Percentiles rank a stretch among this genome's conserved stretches.
These are phyloP conservation scores for Drosophila anomalipes DNA, from an alignment of 2,888 invertebrate genomes.

Conservation along the genomic window DNA sequence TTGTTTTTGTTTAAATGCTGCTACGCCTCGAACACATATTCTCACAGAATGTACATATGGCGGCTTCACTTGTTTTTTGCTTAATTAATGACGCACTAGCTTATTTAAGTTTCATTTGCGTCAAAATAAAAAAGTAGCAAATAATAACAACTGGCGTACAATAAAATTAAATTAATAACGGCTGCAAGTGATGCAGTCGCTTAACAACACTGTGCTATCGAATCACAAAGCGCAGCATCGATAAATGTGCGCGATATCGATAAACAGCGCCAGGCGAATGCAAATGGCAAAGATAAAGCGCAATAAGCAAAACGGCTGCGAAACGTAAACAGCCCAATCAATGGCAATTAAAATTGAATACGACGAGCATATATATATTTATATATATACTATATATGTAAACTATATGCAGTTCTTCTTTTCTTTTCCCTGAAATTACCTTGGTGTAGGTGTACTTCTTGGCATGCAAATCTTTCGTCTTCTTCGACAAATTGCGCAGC, in stretches of 20 bases:
- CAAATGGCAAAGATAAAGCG: constrained; percentile 37
- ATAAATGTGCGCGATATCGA: constrained; percentile 12
- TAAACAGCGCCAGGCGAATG: constrained; percentile 13
- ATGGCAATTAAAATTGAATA: constrained; percentile 13
- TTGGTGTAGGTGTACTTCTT: constrained; percentile 88
- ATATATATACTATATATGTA: background rate
- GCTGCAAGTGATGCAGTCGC: background rate
- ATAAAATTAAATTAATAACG: constrained; percentile 3
- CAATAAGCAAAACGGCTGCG: constrained; percentile 24
- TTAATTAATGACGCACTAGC: constrained; percentile 73
- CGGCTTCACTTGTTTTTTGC: constrained; percentile 47
- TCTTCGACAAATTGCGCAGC: constrained; percentile 80
- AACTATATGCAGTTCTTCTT: constrained; percentile 14
- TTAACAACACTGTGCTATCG: constrained; percentile 22
- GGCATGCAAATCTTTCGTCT: constrained; percentile 82
- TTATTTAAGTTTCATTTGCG: constrained; percentile 55
- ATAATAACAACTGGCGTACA: background rate
- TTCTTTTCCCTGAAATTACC: constrained; percentile 86
- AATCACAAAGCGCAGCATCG: constrained; percentile 7
- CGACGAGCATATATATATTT: constrained; percentile 1
- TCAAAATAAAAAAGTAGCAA: constrained; percentile 39
- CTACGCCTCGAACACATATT: constrained; percentile 30
- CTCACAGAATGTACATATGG: constrained; percentile 32
- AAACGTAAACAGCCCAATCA: constrained; percentile 22
- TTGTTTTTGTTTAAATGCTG: constrained; percentile 49